Percentiles rank a stretch among this genome's conserved stretches.
phyloP scores from a whole-genome alignment of 2,797 vertebrate genomes.

The Okamejei kenojei region DNA sequence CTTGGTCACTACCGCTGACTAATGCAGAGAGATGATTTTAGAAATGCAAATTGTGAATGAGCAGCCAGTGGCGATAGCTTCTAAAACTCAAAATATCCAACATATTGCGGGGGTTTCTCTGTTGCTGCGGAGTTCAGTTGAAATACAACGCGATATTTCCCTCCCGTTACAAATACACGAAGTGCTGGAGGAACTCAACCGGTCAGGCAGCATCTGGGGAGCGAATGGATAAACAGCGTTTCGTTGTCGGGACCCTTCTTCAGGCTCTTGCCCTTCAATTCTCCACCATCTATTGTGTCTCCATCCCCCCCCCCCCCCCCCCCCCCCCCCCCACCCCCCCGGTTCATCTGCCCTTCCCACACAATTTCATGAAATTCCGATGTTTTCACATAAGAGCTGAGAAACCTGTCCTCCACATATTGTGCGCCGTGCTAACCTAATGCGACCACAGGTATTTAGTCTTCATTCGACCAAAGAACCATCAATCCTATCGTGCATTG shows the following conservation, averaged over 20 bases:
- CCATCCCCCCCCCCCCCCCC: neutral
- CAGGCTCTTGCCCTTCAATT: too few relatives aligned
- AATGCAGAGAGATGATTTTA: neutral
- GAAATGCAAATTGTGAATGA: neutral
- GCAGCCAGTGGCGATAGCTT: neutral
- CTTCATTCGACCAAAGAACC: neutral
- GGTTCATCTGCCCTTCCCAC: neutral
- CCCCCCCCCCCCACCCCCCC: neutral
- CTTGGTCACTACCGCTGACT: neutral
- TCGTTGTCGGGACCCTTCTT: too few relatives aligned
- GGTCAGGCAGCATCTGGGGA: too few relatives aligned
- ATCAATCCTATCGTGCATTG: neutral
- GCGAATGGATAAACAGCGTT: too few relatives aligned
- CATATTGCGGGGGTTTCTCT: too few relatives aligned
- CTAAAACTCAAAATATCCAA: neutral
- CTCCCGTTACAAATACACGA: too few relatives aligned
- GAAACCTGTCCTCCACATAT: neutral
- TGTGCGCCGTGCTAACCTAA: neutral
- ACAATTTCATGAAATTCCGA: too few relatives aligned
- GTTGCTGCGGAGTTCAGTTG: constrained; percentile 12
- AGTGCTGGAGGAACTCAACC: too few relatives aligned
- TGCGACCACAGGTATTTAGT: neutral
- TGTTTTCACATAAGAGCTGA: neutral
- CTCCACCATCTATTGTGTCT: too few relatives aligned
- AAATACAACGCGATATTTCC: neutral